Percentiles rank a stretch among this genome's conserved stretches.
Conservation (phyloP, 2,797 vertebrate species). For the Oreochromis grahami region DNA sequence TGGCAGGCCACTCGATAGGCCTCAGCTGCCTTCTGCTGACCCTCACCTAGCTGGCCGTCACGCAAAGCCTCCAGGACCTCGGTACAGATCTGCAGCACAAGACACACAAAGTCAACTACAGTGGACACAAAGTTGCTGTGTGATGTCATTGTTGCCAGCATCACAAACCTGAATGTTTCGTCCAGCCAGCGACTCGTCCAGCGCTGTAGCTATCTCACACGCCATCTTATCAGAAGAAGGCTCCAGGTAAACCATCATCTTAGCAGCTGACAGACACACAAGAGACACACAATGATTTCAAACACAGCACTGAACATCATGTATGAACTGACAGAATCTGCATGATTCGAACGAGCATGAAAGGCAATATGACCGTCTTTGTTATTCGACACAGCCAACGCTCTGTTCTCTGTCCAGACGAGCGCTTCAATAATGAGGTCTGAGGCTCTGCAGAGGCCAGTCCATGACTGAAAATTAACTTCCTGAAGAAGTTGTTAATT, state of each 20-base stretch:
- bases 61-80: slow-evolving; percentile 87
- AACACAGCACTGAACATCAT: background rate
- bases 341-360: background rate
- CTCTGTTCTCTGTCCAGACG: accelerated
- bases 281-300: background rate
- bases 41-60: slow-evolving; percentile 86
- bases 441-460: background rate
- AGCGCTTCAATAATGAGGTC: accelerated
- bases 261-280: slow-evolving; percentile 80
- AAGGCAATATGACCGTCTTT: accelerated
- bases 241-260: slow-evolving; percentile 94
- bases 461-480: background rate
- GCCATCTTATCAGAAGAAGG: slow-evolving; percentile 87
- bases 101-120: background rate
- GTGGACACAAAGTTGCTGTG: background rate
- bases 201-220: slow-evolving; percentile 85
- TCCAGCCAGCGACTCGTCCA: slow-evolving; percentile 87
- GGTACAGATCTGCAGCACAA: slow-evolving; percentile 80
- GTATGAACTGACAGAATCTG: background rate
- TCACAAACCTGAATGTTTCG: slow-evolving; percentile 84
- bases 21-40: slow-evolving; percentile 85
- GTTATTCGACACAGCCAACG: background rate
- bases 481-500: background rate
- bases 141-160: accelerated
- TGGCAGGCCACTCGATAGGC: slow-evolving; percentile 87